phyloP scores from a whole-genome alignment of 2,888 invertebrate genomes.

The Luperina testacea region DNA sequence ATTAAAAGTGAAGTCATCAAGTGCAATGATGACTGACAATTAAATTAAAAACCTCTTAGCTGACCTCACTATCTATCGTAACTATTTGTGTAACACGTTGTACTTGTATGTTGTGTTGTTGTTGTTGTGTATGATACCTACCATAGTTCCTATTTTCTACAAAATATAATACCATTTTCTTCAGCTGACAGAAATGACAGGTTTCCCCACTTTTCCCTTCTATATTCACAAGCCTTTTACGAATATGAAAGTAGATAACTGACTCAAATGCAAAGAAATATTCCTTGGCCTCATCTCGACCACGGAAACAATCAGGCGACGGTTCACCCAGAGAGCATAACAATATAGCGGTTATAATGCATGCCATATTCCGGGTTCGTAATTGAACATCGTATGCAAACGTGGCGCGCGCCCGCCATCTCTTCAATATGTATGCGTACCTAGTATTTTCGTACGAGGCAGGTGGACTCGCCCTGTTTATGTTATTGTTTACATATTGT shows the following conservation, averaged over 20 bases:
- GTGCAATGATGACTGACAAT: constrained; percentile 47
- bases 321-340: constrained; percentile 78
- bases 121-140: background rate
- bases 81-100: background rate
- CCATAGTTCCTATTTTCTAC: background rate
- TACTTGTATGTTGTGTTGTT: too few species aligned
- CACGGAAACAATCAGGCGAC: constrained; percentile 74
- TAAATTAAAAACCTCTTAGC: constrained; percentile 18
- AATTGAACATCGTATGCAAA: constrained; percentile 88
- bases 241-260: constrained; percentile 1
- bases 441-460: constrained; percentile 79
- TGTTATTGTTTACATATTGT: constrained; percentile 73
- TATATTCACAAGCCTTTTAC: background rate
- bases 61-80: constrained; percentile 12
- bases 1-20: constrained; percentile 50
- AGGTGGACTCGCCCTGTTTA: constrained; percentile 80
- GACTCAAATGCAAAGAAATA: constrained; percentile 63
- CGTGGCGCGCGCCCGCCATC: constrained; percentile 81
- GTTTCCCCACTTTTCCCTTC: background rate
- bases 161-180: background rate
- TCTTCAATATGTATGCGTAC: constrained; percentile 85
- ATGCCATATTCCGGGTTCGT: constrained; percentile 85
- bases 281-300: constrained; percentile 62
- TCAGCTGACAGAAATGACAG: background rate
- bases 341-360: constrained; percentile 79